Evolutionary conservation across 2,113 vertebrate species (phyloP).

Genomic region (Harpagus bidentatus): DNA sequence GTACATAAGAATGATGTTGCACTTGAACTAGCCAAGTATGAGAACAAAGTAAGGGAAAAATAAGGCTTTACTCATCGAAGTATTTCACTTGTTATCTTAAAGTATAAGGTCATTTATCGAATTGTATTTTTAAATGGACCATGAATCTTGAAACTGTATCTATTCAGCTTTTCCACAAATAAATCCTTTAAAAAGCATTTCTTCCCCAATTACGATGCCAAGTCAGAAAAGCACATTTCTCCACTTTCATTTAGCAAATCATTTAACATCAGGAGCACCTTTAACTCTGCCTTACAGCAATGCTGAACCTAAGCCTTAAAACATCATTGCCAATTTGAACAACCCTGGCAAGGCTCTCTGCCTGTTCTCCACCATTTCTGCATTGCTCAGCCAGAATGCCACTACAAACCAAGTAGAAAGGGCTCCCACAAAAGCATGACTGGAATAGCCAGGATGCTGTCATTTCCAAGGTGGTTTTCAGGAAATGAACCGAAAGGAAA

Average conservation of each 20-base stretch:
- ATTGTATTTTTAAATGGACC: background rate
- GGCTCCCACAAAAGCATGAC: rapidly evolving
- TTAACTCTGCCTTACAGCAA: background rate
- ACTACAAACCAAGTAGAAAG: background rate
- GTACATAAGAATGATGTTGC: background rate
- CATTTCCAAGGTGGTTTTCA: background rate
- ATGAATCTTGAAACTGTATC: background rate
- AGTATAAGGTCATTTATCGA: background rate
- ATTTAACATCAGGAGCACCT: background rate
- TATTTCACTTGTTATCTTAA: background rate
- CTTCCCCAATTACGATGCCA: background rate
- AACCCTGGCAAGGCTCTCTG: background rate
- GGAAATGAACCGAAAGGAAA: background rate
- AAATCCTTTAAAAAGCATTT: background rate
- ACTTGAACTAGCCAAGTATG: background rate
- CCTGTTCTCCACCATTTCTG: background rate
- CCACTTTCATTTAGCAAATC: background rate
- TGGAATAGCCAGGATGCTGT: background rate
- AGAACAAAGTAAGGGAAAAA: background rate
- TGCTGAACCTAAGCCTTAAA: background rate
- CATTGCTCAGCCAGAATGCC: background rate
- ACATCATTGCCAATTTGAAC: background rate
- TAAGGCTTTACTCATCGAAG: background rate
- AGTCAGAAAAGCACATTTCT: background rate
- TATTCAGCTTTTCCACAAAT: background rate